Base-by-base conservation (phyloP, 2,797 vertebrate genomes). In the Microctenopoma steveboyesi region DNA sequence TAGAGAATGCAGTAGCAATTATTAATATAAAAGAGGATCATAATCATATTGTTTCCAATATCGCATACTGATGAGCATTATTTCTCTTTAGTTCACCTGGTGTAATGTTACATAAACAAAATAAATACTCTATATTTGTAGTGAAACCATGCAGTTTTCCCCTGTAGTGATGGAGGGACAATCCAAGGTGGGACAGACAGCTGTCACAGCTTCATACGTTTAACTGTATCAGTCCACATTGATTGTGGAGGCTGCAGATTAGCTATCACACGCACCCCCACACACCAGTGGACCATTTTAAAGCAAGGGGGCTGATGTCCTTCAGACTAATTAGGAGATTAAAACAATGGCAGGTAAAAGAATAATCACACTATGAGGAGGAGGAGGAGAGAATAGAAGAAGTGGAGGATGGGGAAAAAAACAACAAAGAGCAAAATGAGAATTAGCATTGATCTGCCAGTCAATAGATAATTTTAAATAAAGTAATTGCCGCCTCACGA, bases 401-500 rank as follows among this genome's bases (percentile, higher is more conserved):
- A 82, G 61, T 56, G 72, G 78, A 84, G 82, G 83, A 80, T 83
- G 64, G 77, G 45, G 67, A 87, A 92, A 42, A 22, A 90, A 92
- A 91, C 88, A 90, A 93, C 87, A 90, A 89, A 88, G 89, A 92
- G 86, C 91, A 93, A 93, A 94, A 93, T 95, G 95, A 96, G 96
- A 97, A 98, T 97, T 97, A 95, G 92, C 95, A 98, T 97, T 96
- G 97, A 99, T 98, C 96, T 95, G 93, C 88, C 90, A 93, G 92
- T 95, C 95, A 97, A 96, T 95, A 96, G 95, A 96, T 96, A 94
- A 98, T 98, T 97, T 96, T 96, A 96, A 97, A 96, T 96, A 97
- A 97, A 97, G 96, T 97, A 96, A 97, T 96, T 96, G 96, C 95
- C 90, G 92, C 94, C 95, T 95, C 95, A 93, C 84, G 92, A 96